Conservation (phyloP, 2,888 invertebrate genomes). For the Rhamnusium bicolor region DNA sequence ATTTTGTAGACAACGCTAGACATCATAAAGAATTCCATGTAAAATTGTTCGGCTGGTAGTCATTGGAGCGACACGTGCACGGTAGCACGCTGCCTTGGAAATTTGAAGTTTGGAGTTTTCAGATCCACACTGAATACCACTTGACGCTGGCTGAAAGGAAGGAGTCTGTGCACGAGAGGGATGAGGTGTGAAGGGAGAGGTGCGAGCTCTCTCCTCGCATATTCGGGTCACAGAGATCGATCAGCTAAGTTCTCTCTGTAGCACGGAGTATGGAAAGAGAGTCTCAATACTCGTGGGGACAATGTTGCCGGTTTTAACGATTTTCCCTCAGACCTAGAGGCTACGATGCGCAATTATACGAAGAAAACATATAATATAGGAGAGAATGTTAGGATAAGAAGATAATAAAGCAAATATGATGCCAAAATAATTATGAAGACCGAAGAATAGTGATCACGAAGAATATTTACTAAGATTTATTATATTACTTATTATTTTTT, state of each 20-base stretch:
- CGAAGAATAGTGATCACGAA: too few species aligned
- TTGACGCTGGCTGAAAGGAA: constrained; percentile 37
- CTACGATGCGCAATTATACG: background rate
- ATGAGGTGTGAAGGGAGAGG: constrained; percentile 29
- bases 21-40: constrained; percentile 1
- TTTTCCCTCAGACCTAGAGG: background rate
- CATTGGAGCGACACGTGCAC: constrained; percentile 39
- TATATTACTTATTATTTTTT: too few species aligned
- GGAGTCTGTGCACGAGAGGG: constrained; percentile 3
- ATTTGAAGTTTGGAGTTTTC: constrained; percentile 38
- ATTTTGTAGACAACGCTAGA: background rate
- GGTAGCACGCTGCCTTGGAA: constrained; percentile 33
- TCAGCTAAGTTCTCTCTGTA: constrained; percentile 36
- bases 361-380: background rate
- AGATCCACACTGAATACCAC: constrained; percentile 42
- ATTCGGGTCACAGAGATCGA: constrained; percentile 55
- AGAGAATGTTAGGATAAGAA: background rate
- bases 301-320: constrained; percentile 16
- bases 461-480: too few species aligned
- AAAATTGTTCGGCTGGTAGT: constrained; percentile 4
- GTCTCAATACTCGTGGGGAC: background rate
- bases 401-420: background rate
- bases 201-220: constrained; percentile 46
- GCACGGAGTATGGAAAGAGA: constrained; percentile 31
- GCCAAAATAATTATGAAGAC: background rate